Conservation (phyloP, 2,888 invertebrate genomes). For the Stenolophus ochropezus region DNA sequence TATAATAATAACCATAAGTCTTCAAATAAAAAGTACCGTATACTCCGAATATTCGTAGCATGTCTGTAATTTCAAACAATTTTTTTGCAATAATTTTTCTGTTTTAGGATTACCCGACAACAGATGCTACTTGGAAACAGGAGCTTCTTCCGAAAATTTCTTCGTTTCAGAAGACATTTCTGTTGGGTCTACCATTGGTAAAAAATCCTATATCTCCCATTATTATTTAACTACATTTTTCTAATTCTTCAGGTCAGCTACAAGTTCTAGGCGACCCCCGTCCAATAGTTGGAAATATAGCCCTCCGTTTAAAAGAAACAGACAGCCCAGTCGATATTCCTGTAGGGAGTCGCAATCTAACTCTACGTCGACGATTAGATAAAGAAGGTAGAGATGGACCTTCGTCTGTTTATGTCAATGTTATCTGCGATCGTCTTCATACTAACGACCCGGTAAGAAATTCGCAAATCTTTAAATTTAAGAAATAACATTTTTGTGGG, state of each 20-base stretch:
- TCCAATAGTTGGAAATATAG: slow-evolving; percentile 83
- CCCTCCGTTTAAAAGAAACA: slow-evolving; percentile 84
- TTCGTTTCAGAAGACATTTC: slow-evolving; percentile 90
- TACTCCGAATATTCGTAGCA: no score
- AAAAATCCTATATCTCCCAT: slow-evolving; percentile 50
- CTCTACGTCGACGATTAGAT: slow-evolving; percentile 85
- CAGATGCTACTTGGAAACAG: slow-evolving; percentile 91
- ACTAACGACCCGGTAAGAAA: slow-evolving; percentile 83
- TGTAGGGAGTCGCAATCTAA: slow-evolving; percentile 86
- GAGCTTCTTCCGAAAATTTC: slow-evolving; percentile 93
- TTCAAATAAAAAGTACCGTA: no score
- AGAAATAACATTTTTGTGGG: slow-evolving; percentile 40
- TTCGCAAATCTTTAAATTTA: not conserved
- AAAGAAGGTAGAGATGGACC: slow-evolving; percentile 90
- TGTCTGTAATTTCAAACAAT: not conserved
- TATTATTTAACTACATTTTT: slow-evolving; percentile 32
- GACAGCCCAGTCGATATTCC: slow-evolving; percentile 87
- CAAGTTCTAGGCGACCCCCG: slow-evolving; percentile 89
- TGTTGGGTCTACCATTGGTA: slow-evolving; percentile 86
- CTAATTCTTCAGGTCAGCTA: slow-evolving; percentile 76
- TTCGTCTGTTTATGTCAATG: slow-evolving; percentile 89
- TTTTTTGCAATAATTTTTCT: not conserved
- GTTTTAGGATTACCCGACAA: slow-evolving; percentile 78
- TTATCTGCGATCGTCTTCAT: slow-evolving; percentile 87
- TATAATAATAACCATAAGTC: no score